Evolutionary conservation across 2,888 invertebrate species (phyloP).

Genomic region (Platycnemis pennipes): DNA sequence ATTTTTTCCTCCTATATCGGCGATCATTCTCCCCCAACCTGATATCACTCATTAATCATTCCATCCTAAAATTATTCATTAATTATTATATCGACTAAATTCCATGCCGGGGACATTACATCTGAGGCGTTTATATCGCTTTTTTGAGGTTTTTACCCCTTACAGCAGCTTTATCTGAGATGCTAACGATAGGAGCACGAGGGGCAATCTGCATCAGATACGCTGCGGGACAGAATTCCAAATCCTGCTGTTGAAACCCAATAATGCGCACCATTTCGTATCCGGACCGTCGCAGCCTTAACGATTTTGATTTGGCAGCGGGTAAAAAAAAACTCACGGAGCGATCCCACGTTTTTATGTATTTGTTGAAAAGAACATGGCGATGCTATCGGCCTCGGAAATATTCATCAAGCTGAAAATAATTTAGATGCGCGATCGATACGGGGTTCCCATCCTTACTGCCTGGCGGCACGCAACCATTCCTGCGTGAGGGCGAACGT

Average conservation of each 20-base stretch:
- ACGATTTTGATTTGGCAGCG: not conserved
- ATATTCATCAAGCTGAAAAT: not conserved
- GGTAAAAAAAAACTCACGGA: not conserved
- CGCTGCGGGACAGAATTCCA: not conserved
- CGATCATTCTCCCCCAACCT: too few species aligned
- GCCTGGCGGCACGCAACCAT: not conserved
- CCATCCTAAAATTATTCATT: too few species aligned
- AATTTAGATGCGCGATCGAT: slow-evolving; percentile 8
- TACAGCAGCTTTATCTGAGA: not conserved
- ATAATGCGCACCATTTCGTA: not conserved
- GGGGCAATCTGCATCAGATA: not conserved
- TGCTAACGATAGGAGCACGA: not conserved
- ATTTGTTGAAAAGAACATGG: not conserved
- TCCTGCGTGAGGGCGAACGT: not conserved
- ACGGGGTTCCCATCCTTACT: not conserved
- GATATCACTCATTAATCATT: too few species aligned
- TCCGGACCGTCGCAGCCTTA: not conserved
- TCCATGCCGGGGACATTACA: too few species aligned
- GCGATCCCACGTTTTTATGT: not conserved
- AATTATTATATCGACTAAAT: too few species aligned
- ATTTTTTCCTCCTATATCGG: too few species aligned
- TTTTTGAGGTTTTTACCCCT: not conserved
- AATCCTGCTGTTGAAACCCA: not conserved
- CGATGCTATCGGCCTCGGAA: not conserved
- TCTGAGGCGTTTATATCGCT: not conserved